Evolutionary conservation across 2,888 invertebrate genomes (phyloP).

Genomic region (Andrena haemorrhoa): DNA sequence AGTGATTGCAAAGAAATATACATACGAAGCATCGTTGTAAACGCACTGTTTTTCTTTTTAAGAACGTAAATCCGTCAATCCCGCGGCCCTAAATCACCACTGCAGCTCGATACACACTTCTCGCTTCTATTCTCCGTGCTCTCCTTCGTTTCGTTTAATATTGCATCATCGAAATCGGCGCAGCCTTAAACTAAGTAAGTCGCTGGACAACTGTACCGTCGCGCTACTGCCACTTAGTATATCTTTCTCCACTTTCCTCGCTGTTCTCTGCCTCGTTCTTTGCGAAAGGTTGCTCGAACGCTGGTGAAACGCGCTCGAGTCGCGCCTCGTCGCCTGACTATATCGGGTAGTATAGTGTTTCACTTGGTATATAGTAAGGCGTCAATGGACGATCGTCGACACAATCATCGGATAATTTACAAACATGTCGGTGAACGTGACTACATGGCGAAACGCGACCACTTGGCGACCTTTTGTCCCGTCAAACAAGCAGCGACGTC

Average conservation of each 20-base stretch:
- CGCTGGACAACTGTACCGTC: conserved; percentile 28
- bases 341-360: conserved; percentile 10
- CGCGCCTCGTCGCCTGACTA: conserved; percentile 4
- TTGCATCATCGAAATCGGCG: conserved; percentile 42
- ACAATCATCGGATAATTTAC: conserved; percentile 38
- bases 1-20: conserved; percentile 68
- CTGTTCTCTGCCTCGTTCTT: background rate
- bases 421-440: conserved; percentile 10
- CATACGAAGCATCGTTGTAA: conserved; percentile 72
- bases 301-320: conserved; percentile 13
- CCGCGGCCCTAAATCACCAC: background rate
- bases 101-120: background rate
- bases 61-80: background rate
- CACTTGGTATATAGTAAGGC: conserved; percentile 48
- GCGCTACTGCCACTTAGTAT: conserved; percentile 12
- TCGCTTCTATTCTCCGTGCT: background rate
- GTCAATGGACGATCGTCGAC: conserved; percentile 41
- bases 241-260: background rate
- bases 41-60: conserved; percentile 37
- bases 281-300: background rate
- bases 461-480: conserved; percentile 21
- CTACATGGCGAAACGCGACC: conserved; percentile 17
- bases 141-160: conserved; percentile 16
- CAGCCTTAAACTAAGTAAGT: conserved; percentile 43
- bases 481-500: background rate